Conservation (phyloP, 2,113 vertebrate species). For the Burhinus bistriatus region DNA sequence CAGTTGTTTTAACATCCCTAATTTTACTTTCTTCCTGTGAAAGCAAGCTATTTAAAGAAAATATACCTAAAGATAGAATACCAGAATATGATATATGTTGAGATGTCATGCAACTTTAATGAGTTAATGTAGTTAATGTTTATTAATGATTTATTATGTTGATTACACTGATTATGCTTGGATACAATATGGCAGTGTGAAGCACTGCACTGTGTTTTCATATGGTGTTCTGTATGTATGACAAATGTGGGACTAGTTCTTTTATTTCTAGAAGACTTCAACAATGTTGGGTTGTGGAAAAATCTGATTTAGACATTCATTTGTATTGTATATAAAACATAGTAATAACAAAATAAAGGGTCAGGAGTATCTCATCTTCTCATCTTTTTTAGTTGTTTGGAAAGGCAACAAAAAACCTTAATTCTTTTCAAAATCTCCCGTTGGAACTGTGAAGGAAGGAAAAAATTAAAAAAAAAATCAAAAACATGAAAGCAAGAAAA, state of each 20-base stretch:
- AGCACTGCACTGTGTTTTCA: neutral
- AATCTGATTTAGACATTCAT: neutral
- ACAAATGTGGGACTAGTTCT: neutral
- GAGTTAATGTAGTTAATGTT: neutral
- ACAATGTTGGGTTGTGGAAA: neutral
- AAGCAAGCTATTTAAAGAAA: neutral
- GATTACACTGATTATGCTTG: neutral
- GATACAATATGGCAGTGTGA: neutral
- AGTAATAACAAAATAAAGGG: neutral
- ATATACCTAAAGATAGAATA: neutral
- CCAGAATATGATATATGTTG: neutral
- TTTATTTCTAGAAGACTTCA: neutral
- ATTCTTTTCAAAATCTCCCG: neutral
- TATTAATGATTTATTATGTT: neutral
- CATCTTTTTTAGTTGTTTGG: neutral
- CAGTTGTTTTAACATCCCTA: neutral
- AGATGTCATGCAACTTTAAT: neutral
- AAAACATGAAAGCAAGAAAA: neutral
- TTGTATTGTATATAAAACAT: neutral
- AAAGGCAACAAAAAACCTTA: neutral
- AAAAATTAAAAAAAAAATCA: neutral
- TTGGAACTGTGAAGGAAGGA: neutral
- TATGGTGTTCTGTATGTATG: neutral
- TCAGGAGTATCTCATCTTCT: neutral
- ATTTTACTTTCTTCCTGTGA: neutral